Percentiles rank a stretch among this genome's conserved stretches.
Conservation (phyloP, 2,888 invertebrate genomes). For the Leucophenga montana region DNA sequence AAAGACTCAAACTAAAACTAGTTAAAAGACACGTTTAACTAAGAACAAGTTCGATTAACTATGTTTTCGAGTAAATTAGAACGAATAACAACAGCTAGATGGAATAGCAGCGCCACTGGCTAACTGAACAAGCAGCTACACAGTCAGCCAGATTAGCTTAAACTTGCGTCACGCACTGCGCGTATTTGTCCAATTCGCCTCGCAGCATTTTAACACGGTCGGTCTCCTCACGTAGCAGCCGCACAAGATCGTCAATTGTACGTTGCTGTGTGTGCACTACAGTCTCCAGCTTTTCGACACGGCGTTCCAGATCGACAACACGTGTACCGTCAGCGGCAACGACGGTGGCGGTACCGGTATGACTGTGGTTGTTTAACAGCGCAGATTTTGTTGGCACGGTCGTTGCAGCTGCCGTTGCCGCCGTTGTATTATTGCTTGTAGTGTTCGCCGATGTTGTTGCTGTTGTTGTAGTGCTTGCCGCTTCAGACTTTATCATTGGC, state of each 20-base stretch:
- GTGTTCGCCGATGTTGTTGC: slow-evolving; percentile 8
- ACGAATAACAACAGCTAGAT: neutral
- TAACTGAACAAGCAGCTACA: neutral
- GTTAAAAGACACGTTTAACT: slow-evolving; percentile 17
- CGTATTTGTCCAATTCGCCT: slow-evolving; percentile 80
- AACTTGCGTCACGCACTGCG: slow-evolving; percentile 82
- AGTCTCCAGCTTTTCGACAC: slow-evolving; percentile 69
- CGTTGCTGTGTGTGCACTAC: slow-evolving; percentile 73
- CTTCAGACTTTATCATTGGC: slow-evolving; percentile 59
- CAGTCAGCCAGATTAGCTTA: slow-evolving; percentile 66
- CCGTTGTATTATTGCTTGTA: slow-evolving; percentile 32
- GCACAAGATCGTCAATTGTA: slow-evolving; percentile 79
- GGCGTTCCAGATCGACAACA: slow-evolving; percentile 67
- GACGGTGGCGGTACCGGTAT: slow-evolving; percentile 25
- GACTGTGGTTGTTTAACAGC: slow-evolving; percentile 46
- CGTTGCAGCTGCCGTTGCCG: slow-evolving; percentile 23
- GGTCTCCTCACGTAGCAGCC: slow-evolving; percentile 77
- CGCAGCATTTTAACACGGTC: slow-evolving; percentile 79
- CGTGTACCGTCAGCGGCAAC: slow-evolving; percentile 41
- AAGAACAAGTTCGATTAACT: neutral
- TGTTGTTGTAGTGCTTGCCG: slow-evolving; percentile 23
- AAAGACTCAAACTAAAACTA: slow-evolving; percentile 7
- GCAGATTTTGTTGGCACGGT: slow-evolving; percentile 12
- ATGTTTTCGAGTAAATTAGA: no score
- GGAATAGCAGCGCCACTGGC: neutral